These are phyloP conservation scores for Nyctibius bracteatus DNA, from an alignment of 2,113 vertebrate genomes.

Conservation along the genomic window DNA sequence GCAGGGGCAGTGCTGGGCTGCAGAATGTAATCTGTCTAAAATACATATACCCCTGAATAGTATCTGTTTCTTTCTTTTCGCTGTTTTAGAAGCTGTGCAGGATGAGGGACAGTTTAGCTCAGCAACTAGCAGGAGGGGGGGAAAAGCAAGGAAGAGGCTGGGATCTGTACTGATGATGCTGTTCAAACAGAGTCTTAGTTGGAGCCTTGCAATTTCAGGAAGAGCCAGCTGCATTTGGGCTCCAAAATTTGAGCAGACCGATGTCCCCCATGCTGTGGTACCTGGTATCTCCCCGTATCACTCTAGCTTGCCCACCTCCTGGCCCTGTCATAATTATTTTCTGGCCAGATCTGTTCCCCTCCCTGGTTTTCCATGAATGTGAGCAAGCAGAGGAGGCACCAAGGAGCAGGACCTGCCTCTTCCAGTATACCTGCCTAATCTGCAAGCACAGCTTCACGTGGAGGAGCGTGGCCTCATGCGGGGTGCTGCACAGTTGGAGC, in stretches of 20 bases:
- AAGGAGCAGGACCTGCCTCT: not conserved
- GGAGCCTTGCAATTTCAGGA: not conserved
- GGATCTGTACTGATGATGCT: not conserved
- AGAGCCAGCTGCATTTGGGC: not conserved
- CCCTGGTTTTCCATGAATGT: not conserved
- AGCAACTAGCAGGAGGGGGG: not conserved
- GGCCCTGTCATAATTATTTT: not conserved
- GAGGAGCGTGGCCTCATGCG: rapidly evolving
- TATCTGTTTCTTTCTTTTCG: not conserved
- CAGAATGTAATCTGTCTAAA: not conserved
- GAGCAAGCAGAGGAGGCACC: not conserved
- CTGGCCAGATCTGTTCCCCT: not conserved
- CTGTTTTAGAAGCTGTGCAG: not conserved
- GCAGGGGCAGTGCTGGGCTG: not conserved
- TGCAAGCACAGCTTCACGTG: not conserved
- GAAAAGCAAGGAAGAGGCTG: not conserved
- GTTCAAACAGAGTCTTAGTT: not conserved
- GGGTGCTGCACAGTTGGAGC: not conserved
- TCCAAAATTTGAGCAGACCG: not conserved
- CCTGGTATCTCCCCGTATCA: not conserved
- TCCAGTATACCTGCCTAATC: not conserved
- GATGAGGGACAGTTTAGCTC: not conserved
- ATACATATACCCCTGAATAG: not conserved
- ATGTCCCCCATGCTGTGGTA: not conserved
- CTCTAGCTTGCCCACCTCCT: not conserved